phyloP scores from a whole-genome alignment of 2,888 invertebrate genomes.

The Cerastis leucographa region DNA sequence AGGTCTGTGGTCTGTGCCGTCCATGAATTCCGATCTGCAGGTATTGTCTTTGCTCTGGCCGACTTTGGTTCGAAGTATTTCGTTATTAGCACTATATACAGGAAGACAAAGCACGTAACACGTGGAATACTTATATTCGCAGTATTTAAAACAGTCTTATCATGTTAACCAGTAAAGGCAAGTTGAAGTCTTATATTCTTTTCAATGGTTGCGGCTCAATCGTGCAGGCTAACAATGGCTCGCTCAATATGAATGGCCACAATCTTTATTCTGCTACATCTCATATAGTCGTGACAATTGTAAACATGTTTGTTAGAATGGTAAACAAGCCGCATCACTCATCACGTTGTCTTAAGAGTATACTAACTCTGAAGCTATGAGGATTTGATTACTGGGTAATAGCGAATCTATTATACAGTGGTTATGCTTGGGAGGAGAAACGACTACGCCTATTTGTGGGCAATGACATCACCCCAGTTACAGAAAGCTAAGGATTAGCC shows the following conservation, averaged over 20 bases:
- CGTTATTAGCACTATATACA: neutral
- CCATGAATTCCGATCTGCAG: too few species aligned
- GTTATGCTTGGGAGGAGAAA: neutral
- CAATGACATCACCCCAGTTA: neutral
- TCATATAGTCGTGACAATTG: constrained; percentile 35
- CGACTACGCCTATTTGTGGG: too few species aligned
- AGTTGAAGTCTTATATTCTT: constrained; percentile 56
- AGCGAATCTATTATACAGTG: neutral
- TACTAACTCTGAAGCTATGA: constrained; percentile 5
- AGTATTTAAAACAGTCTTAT: constrained; percentile 23
- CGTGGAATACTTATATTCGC: constrained; percentile 15
- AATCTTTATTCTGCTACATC: constrained; percentile 34
- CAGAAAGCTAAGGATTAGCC: neutral
- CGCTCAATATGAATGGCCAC: constrained; percentile 46
- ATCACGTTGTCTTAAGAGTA: neutral
- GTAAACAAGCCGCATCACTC: constrained; percentile 44
- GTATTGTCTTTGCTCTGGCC: too few species aligned
- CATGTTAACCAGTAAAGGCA: constrained; percentile 31
- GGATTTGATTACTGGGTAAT: neutral
- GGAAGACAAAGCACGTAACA: neutral
- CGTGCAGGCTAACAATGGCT: constrained; percentile 46
- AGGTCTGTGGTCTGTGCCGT: too few species aligned
- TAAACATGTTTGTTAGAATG: constrained; percentile 32
- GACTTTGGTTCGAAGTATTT: neutral
- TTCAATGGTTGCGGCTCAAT: constrained; percentile 35